Base-by-base conservation (phyloP, 2,113 vertebrate species). In the Ariopsis seemanni region DNA sequence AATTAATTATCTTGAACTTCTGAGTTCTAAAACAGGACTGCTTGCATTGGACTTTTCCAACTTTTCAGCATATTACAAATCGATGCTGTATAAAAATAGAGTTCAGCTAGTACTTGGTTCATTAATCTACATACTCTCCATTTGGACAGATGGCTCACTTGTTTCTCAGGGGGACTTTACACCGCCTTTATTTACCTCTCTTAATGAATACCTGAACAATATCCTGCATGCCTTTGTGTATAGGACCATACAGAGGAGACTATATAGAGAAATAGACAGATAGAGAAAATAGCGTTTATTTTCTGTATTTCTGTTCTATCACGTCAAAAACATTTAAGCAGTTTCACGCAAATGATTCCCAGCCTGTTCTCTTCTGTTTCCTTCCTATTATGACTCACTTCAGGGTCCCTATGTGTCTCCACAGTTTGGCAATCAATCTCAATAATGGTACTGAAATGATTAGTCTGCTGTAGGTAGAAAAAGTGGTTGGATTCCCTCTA, bases 11-110 rank as follows among this genome's bases (percentile, higher is more conserved):
- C 75, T 42, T 62, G 5, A 55, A 86, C 85, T 80, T 63, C 30
- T 27, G 60, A 86, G 58, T 63, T 69, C 85, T 81, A 87, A 81
- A 50, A 87, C 78, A 82, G 65, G 85, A 72, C 30, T 87, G 85
- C 79, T 87, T 58, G 85, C 85, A 42, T 10, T 50, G 65, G 85
- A 82, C 85, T 87, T 87, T 87, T 72, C 53, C 22, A 87, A 82
- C 65, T 87, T 86, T 87, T n/a, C 52, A 58, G 52, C 55, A n/a
- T 58, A 72, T 82, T 20, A n/a, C 20, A 58, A 79, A 87, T 87
- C 85, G 55, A 87, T 87, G 52, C 52, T 55, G 11, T 72, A 82
- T 72, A 81, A 82, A 87, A 87, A 87, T 82, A 82, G 78, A 71
- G 30, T 65, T 25, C 78, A 72, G 78, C 15, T 27, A 48, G 53